A percentile compares a stretch with the other conserved stretches of the same genome.
Evolutionary conservation across 2,888 invertebrate species (phyloP).

Genomic region (Chamaedrilus cognettii): DNA sequence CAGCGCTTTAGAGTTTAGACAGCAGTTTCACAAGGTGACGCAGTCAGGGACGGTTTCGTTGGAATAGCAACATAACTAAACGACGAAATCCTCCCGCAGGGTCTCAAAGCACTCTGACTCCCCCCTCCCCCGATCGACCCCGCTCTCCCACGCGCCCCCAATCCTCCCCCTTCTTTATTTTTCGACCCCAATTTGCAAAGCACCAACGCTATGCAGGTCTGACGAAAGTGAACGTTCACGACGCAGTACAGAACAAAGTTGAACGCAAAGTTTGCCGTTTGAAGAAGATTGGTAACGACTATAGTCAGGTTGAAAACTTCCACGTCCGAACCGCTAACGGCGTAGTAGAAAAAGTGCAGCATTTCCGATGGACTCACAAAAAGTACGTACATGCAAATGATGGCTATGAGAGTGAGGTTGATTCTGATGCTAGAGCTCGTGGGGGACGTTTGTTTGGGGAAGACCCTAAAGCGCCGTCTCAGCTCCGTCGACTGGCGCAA

Average conservation of each 20-base stretch:
- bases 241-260: conserved; percentile 42
- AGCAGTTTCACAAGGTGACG: too few species aligned
- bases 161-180: too few species aligned
- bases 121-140: too few species aligned
- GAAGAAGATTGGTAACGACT: conserved; percentile 31
- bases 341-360: conserved; percentile 46
- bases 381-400: conserved; percentile 52
- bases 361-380: conserved; percentile 55
- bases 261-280: conserved; percentile 38
- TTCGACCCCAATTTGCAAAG: conserved; percentile 1
- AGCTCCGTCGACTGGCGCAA: conserved; percentile 27
- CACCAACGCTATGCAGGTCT: conserved; percentile 26
- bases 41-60: too few species aligned
- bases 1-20: too few species aligned
- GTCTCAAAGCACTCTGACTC: too few species aligned
- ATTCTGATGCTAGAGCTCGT: conserved; percentile 37
- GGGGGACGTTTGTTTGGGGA: conserved; percentile 10
- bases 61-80: too few species aligned
- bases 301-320: conserved; percentile 26
- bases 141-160: too few species aligned
- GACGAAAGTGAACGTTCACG: conserved; percentile 36
- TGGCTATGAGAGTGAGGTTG: conserved; percentile 53
- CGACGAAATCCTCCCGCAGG: too few species aligned
- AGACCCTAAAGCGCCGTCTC: conserved; percentile 32
- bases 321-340: conserved; percentile 15